Evolutionary conservation across 2,113 vertebrate genomes (phyloP).

Genomic region (Acrocephalus kingi): DNA sequence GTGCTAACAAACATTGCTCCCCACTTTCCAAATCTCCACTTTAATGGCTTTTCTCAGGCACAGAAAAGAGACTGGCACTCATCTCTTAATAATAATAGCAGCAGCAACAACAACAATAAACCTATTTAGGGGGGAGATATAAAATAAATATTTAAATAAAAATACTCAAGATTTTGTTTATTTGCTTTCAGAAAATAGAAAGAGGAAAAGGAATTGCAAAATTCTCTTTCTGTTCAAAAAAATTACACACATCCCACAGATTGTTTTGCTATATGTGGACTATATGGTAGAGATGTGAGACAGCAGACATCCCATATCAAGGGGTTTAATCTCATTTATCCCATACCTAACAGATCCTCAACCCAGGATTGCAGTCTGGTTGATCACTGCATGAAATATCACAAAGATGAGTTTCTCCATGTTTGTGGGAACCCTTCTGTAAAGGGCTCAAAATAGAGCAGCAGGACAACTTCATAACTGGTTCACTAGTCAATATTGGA

Average conservation of each 20-base stretch:
- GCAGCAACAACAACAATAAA: neutral
- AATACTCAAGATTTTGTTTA: neutral
- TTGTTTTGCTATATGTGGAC: neutral
- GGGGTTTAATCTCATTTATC: neutral
- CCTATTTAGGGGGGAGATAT: neutral
- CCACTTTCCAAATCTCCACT: neutral
- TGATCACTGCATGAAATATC: neutral
- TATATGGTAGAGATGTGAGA: neutral
- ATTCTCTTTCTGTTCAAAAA: neutral
- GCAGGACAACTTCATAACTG: neutral
- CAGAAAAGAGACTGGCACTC: neutral
- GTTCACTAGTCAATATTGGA: neutral
- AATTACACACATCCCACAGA: fast-evolving
- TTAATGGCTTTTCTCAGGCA: neutral
- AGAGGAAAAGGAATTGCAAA: fast-evolving
- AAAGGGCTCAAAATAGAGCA: neutral
- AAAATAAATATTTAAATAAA: neutral
- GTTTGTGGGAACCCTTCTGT: neutral
- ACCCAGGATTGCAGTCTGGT: fast-evolving
- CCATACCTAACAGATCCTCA: fast-evolving
- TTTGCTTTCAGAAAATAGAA: neutral
- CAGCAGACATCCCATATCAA: neutral
- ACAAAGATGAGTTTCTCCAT: neutral
- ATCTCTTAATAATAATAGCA: neutral
- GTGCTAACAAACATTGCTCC: neutral